A percentile compares a stretch with the other conserved stretches of the same genome.
phyloP scores from a whole-genome alignment of 2,113 vertebrate genomes.

The Steatornis caripensis region DNA sequence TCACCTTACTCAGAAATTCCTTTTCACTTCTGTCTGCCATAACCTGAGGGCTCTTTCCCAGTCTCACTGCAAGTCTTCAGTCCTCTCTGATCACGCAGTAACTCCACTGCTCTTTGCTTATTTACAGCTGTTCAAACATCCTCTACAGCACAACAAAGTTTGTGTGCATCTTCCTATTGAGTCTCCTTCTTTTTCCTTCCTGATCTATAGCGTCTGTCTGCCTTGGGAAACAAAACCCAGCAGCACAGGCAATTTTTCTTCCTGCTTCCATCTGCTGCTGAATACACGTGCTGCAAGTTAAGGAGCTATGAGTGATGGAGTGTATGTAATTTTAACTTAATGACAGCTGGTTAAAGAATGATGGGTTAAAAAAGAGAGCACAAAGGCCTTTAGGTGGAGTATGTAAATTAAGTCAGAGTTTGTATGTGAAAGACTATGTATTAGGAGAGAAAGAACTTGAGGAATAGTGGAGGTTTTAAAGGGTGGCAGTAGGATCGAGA shows the following conservation, averaged over 20 bases:
- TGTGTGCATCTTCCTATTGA: neutral
- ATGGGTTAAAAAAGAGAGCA: neutral
- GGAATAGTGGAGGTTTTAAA: neutral
- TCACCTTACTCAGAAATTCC: neutral
- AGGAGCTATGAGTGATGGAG: slow-evolving; percentile 25
- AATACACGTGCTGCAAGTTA: slow-evolving; percentile 9
- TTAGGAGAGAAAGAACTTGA: neutral
- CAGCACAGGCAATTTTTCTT: slow-evolving; percentile 23
- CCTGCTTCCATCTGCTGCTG: slow-evolving; percentile 25
- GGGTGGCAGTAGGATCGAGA: neutral
- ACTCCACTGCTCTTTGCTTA: neutral
- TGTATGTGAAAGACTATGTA: neutral
- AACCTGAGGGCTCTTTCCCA: neutral
- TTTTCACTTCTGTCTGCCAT: neutral
- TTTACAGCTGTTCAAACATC: neutral
- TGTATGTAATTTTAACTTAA: neutral
- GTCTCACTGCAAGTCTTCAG: neutral
- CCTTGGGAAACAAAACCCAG: slow-evolving; percentile 12
- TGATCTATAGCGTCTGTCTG: neutral
- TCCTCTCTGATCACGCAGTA: neutral
- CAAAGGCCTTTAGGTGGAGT: neutral
- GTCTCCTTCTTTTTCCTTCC: neutral
- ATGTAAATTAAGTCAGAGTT: neutral
- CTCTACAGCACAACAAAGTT: neutral
- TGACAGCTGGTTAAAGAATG: neutral